Percentiles rank a stretch among this genome's conserved stretches.
These are phyloP conservation scores for Lindbergichthys nudifrons DNA, from an alignment of 2,797 vertebrate species.

Conservation along the genomic window DNA sequence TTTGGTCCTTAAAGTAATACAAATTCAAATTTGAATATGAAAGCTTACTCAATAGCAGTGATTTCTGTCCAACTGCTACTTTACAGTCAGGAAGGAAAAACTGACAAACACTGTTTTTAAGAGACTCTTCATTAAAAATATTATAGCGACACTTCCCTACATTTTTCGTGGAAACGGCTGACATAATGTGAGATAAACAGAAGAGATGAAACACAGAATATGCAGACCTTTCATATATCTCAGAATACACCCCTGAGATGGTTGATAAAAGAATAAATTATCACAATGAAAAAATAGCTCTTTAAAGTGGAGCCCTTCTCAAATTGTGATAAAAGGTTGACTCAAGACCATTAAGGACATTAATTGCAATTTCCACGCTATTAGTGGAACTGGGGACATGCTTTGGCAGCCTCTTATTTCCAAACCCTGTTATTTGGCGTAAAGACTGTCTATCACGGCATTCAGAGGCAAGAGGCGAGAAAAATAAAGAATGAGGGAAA, in stretches of 20 bases:
- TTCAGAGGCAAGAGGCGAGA: constrained; percentile 76
- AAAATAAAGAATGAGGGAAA: constrained; percentile 53
- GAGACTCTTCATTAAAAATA: constrained; percentile 54
- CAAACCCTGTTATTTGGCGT: constrained; percentile 97
- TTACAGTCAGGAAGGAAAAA: constrained; percentile 30
- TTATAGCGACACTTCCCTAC: constrained; percentile 41
- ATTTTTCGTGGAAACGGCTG: constrained; percentile 24
- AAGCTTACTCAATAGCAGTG: constrained; percentile 5
- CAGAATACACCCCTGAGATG: constrained; percentile 78
- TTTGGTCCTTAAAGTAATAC: neutral
- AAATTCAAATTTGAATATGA: constrained; percentile 35
- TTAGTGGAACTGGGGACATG: constrained; percentile 90
- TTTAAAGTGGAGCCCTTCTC: constrained; percentile 89
- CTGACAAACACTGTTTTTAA: constrained; percentile 44
- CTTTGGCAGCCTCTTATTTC: constrained; percentile 97
- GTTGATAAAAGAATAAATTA: constrained; percentile 92
- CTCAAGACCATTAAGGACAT: constrained; percentile 96
- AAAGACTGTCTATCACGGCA: constrained; percentile 96
- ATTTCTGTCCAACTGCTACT: constrained; percentile 18
- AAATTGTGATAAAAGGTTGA: constrained; percentile 90
- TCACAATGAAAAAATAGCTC: constrained; percentile 86
- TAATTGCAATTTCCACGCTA: constrained; percentile 96
- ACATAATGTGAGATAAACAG: constrained; percentile 68
- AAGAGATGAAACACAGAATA: constrained; percentile 63
- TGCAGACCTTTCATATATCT: constrained; percentile 72